Evolutionary conservation across 2,113 vertebrate species (phyloP).

Genomic region (Neoarius graeffei): DNA sequence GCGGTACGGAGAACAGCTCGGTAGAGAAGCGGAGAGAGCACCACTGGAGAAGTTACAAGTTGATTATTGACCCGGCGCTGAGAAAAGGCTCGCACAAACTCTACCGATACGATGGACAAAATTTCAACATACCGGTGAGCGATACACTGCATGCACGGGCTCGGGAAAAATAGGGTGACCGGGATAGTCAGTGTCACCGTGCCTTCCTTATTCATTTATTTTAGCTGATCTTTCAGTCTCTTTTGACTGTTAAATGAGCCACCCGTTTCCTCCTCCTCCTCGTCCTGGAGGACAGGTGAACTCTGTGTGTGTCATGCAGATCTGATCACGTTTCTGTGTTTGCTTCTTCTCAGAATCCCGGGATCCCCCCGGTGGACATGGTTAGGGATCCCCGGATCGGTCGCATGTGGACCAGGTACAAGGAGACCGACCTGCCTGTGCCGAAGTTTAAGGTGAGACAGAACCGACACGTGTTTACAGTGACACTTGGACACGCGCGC

Average conservation of each 20-base stretch:
- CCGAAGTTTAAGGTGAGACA: slow-evolving; percentile 93
- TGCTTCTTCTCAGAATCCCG: slow-evolving; percentile 79
- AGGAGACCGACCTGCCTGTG: slow-evolving; percentile 93
- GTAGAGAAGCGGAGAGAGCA: slow-evolving; percentile 90
- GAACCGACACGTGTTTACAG: slow-evolving; percentile 23
- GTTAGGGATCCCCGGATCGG: slow-evolving; percentile 95
- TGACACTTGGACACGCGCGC: background rate
- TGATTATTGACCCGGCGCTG: slow-evolving; percentile 98
- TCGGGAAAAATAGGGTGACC: no score
- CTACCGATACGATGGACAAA: slow-evolving; percentile 96
- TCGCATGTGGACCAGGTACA: slow-evolving; percentile 95
- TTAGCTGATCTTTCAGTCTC: background rate
- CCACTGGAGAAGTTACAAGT: slow-evolving; percentile 99
- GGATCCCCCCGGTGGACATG: slow-evolving; percentile 90
- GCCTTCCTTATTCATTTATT: background rate
- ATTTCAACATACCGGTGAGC: slow-evolving; percentile 93
- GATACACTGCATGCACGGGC: background rate
- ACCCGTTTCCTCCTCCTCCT: background rate
- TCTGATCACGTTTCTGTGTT: slow-evolving; percentile 46
- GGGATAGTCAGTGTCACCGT: background rate
- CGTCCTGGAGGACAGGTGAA: background rate
- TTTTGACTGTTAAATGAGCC: background rate
- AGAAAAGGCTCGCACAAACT: slow-evolving; percentile 96
- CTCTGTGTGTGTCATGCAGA: background rate
- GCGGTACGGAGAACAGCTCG: slow-evolving; percentile 94